Conservation (phyloP, 1,140 invertebrate species). For the Cataglyphis hispanica region DNA sequence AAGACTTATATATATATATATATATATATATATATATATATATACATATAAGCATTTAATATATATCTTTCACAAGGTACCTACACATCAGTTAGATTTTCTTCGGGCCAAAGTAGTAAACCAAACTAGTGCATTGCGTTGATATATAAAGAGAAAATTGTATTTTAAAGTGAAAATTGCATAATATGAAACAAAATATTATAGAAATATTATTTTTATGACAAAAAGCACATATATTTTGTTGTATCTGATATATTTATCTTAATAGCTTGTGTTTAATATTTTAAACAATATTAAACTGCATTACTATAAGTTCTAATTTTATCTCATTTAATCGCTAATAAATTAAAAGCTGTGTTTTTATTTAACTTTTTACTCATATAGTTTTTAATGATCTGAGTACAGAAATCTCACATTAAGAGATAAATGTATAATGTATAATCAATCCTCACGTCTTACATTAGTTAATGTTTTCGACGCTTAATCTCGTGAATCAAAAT, state of each 20-base stretch:
- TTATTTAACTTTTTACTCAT: constrained; percentile 19
- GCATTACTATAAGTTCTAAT: neutral
- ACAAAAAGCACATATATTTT: constrained; percentile 41
- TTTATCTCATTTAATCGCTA: constrained; percentile 7
- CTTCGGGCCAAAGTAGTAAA: constrained; percentile 72
- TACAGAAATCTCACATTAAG: constrained; percentile 4
- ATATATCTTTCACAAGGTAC: constrained; percentile 59
- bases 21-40: constrained; percentile 15
- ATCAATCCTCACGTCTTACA: neutral
- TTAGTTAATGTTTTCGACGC: neutral
- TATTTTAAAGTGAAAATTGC: constrained; percentile 32
- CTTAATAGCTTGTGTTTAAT: neutral
- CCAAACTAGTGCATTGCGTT: constrained; percentile 66
- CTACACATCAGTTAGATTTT: constrained; percentile 59
- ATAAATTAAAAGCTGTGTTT: constrained; percentile 11
- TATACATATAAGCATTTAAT: constrained; percentile 65
- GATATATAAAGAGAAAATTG: constrained; percentile 39
- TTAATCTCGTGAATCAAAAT: constrained; percentile 45
- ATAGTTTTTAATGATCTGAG: constrained; percentile 8
- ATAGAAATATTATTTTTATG: constrained; percentile 41
- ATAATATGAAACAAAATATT: constrained; percentile 23
- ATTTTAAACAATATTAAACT: constrained; percentile 23
- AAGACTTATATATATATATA: constrained; percentile 42
- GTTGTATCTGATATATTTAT: constrained; percentile 62
- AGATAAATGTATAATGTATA: neutral